Conservation (phyloP, 2,888 invertebrate species). For the Taphrorychus bicolor region DNA sequence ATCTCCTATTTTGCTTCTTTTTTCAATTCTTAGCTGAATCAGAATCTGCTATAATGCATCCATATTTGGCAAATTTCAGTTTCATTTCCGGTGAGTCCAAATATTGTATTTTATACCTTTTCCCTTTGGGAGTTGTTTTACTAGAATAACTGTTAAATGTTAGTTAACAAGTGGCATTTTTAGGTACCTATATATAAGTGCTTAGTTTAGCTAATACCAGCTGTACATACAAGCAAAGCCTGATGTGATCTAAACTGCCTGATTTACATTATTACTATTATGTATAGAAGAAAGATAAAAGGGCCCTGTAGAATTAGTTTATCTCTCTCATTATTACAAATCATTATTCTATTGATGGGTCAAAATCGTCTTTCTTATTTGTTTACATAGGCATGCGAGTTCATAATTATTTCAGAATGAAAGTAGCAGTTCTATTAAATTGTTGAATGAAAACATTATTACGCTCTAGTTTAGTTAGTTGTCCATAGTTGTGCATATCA, state of each 20-base stretch:
- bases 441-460: too few relatives aligned
- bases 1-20: too few relatives aligned
- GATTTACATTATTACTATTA: not conserved
- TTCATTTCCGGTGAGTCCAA: too few relatives aligned
- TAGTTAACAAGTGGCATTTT: not conserved
- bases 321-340: too few relatives aligned
- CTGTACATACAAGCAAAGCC: slow-evolving; percentile 35
- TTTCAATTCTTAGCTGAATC: too few relatives aligned
- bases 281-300: not conserved
- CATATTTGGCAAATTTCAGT: too few relatives aligned
- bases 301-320: too few relatives aligned
- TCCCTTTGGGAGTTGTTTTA: slow-evolving; percentile 58
- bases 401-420: not conserved
- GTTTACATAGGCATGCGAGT: slow-evolving; percentile 17
- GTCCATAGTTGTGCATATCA: not conserved
- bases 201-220: slow-evolving; percentile 44
- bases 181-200: slow-evolving; percentile 43
- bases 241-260: not conserved
- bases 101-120: slow-evolving; percentile 63
- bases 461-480: not conserved
- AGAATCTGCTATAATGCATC: too few relatives aligned
- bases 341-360: too few relatives aligned
- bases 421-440: not conserved
- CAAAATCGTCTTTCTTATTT: not conserved
- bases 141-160: not conserved